Conservation (phyloP, 2,113 vertebrate species). For the Gymnogyps californianus region DNA sequence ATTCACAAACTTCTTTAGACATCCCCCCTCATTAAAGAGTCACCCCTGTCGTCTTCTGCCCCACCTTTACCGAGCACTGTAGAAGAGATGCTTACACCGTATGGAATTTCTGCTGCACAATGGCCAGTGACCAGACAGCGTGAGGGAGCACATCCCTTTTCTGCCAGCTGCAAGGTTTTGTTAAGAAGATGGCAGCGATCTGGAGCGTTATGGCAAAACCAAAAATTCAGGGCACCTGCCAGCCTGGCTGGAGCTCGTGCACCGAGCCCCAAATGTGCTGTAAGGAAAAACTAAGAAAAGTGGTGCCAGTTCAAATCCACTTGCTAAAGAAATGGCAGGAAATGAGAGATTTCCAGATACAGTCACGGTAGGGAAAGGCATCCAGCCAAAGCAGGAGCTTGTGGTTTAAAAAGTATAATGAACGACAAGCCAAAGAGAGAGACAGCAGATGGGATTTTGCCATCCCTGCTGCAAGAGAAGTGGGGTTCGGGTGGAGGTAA, state of each 20-base stretch:
- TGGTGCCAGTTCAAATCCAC: accelerated
- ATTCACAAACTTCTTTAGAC: conserved; percentile 25
- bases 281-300: background rate
- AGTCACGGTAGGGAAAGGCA: background rate
- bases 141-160: background rate
- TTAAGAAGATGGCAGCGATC: background rate
- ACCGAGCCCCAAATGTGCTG: accelerated
- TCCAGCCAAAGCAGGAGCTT: accelerated
- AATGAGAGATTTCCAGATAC: background rate
- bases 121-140: background rate
- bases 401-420: too few relatives aligned
- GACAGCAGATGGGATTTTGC: background rate
- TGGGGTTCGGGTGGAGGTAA: background rate
- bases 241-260: background rate
- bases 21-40: background rate
- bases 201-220: background rate
- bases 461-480: background rate
- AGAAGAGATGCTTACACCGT: background rate
- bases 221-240: background rate
- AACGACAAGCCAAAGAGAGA: background rate
- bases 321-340: background rate
- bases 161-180: background rate
- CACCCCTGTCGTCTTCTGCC: background rate
- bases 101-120: background rate
- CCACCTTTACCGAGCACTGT: background rate